Evolutionary conservation across 2,888 invertebrate species (phyloP).

Genomic region (Drosophila algonquin): DNA sequence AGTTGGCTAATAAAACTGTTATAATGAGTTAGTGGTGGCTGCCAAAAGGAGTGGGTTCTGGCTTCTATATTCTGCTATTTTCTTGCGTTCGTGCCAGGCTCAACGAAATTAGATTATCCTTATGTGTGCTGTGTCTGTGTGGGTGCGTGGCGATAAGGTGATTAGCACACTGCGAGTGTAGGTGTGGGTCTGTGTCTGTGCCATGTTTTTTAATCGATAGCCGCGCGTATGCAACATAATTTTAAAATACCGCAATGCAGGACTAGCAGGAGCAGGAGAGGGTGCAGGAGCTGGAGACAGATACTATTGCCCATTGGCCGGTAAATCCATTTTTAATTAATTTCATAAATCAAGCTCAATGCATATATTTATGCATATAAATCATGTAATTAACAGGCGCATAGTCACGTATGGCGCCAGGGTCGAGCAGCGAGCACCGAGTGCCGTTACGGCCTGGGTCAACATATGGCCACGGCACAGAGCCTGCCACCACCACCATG

Average conservation of each 20-base stretch:
- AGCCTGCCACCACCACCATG: neutral
- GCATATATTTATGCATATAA: constrained; percentile 69
- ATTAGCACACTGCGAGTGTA: constrained; percentile 36
- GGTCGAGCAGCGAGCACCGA: neutral
- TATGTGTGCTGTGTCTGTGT: constrained; percentile 15
- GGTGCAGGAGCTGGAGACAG: neutral
- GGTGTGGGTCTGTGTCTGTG: constrained; percentile 18
- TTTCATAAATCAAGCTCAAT: constrained; percentile 75
- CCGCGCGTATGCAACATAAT: constrained; percentile 63
- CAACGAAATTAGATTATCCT: constrained; percentile 64
- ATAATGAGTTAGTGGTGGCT: constrained; percentile 66
- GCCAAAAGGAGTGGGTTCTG: constrained; percentile 18
- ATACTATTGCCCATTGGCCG: constrained; percentile 23
- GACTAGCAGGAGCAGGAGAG: neutral
- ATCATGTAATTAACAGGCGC: constrained; percentile 76
- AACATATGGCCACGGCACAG: constrained; percentile 48
- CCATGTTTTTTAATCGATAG: constrained; percentile 45
- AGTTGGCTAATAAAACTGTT: constrained; percentile 72
- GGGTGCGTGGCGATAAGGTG: constrained; percentile 47
- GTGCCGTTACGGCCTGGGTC: constrained; percentile 29
- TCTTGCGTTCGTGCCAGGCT: constrained; percentile 44
- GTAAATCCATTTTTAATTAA: constrained; percentile 70
- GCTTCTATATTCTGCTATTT: constrained; percentile 9
- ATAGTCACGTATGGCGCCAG: constrained; percentile 43
- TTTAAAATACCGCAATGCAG: constrained; percentile 28